Evolutionary conservation across 2,113 vertebrate species (phyloP).

Genomic region (Colinus virginianus): DNA sequence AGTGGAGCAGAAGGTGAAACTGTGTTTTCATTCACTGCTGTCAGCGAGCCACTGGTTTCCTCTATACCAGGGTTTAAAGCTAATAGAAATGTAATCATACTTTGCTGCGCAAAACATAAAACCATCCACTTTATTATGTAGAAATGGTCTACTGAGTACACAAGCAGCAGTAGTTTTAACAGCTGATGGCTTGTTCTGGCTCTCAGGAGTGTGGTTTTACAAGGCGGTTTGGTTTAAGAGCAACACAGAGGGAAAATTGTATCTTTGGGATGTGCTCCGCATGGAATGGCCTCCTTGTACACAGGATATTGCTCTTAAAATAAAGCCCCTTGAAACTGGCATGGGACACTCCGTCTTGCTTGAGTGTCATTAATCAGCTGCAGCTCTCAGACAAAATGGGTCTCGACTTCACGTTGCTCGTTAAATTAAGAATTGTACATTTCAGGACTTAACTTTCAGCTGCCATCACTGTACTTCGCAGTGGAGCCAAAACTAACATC

Average conservation of each 20-base stretch:
- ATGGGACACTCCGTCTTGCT: background rate
- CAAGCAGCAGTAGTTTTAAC: background rate
- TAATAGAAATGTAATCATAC: background rate
- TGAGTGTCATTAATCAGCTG: background rate
- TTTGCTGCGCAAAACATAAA: background rate
- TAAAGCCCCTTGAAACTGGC: conserved; percentile 29
- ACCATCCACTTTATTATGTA: background rate
- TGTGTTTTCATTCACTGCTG: background rate
- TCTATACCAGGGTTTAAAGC: background rate
- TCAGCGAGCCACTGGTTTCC: background rate
- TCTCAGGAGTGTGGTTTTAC: background rate
- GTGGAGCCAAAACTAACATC: background rate
- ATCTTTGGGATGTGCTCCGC: background rate
- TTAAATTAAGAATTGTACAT: background rate
- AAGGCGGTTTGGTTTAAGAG: background rate
- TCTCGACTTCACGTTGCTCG: background rate
- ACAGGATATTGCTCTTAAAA: background rate
- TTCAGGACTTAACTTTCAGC: background rate
- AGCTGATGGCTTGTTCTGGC: background rate
- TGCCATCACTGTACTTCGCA: background rate
- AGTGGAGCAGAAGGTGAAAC: background rate
- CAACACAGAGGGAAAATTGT: background rate
- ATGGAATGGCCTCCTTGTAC: background rate
- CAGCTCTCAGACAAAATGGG: background rate
- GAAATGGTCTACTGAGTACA: background rate